Base-by-base conservation (phyloP, 1,140 invertebrate species). In the Odontomachus brunneus region DNA sequence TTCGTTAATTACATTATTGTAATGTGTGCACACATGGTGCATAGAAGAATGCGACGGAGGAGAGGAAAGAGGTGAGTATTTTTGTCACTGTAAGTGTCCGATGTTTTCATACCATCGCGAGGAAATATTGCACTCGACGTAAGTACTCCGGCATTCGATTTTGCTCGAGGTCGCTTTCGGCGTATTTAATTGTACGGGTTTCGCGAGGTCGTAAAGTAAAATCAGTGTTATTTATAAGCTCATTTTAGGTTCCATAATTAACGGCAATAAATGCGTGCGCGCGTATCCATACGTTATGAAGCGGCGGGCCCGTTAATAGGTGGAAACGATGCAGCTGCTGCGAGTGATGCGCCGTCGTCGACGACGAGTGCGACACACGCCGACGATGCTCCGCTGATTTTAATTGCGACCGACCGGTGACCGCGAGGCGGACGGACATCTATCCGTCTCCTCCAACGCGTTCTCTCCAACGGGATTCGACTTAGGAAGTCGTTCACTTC, bases 381-480 rank as follows among this genome's bases (percentile, higher is more conserved):
- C n/a, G n/a, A 59, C 29, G 33, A 5, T 63, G 44, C 48, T 19
- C 48, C 49, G 48, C 57, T 5, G 62, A 76, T 76, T 76, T 76
- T 76, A 76, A 76, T 76, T 76, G 26, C 62, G 48, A 4, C 17
- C 48, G 62, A 76, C 29, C 44, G 49, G 15, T 15, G 55, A 63
- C 24, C 72, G 57, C 48, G 44, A 38, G 15, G 74, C 29, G 29
- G 5, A 55, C 29, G 49, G 26, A 3, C 38, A 19, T 66, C 29
- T 33, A 22, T 29, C 57, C 57, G 26, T 76, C 26, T 76, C 26
- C 26, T 76, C 15, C 49, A 4, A 66, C 44, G 69, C 69, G n/a
- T 74, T 62, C 26, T 38, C 29, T 14, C 3, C 55, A 82, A 82
- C 69, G 69, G 78, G 78, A 82, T 82, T 82, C 69, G 57, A 62